Percentiles rank a stretch among this genome's conserved stretches.
Evolutionary conservation across 2,888 invertebrate species (phyloP).

Genomic region (Dynastes maya): DNA sequence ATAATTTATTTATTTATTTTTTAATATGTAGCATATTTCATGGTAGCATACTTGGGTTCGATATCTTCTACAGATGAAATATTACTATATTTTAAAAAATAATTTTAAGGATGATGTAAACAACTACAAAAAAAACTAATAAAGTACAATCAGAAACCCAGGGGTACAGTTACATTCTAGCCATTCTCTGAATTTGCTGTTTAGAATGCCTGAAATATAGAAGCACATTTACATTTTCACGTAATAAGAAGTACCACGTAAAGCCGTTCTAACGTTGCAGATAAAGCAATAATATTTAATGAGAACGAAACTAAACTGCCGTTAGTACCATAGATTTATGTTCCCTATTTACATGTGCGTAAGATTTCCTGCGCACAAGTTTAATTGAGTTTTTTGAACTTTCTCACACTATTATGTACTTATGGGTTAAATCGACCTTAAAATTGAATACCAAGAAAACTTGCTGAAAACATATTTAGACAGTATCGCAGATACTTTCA

Average conservation of each 20-base stretch:
- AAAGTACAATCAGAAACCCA: too few relatives aligned
- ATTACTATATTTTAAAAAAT: too few relatives aligned
- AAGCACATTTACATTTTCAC: not conserved
- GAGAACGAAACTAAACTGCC: constrained; percentile 20
- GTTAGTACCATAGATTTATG: constrained; percentile 10
- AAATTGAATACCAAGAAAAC: not conserved
- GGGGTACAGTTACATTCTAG: too few relatives aligned
- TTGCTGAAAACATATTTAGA: not conserved
- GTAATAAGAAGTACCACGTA: not conserved
- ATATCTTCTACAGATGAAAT: too few relatives aligned
- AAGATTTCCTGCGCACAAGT: not conserved
- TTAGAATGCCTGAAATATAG: not conserved
- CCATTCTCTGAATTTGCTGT: too few relatives aligned
- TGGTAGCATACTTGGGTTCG: too few relatives aligned
- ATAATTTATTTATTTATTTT: too few relatives aligned
- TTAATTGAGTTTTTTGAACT: constrained; percentile 9
- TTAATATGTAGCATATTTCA: too few relatives aligned
- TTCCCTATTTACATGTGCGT: constrained; percentile 7
- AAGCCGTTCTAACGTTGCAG: not conserved
- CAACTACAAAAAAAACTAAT: too few relatives aligned
- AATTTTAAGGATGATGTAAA: too few relatives aligned
- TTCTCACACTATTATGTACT: not conserved
- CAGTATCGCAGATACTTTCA: not conserved
- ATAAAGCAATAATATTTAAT: constrained; percentile 18
- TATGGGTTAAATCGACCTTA: not conserved